phyloP scores from a whole-genome alignment of 1,140 invertebrate species.

The Batillaria attramentaria region DNA sequence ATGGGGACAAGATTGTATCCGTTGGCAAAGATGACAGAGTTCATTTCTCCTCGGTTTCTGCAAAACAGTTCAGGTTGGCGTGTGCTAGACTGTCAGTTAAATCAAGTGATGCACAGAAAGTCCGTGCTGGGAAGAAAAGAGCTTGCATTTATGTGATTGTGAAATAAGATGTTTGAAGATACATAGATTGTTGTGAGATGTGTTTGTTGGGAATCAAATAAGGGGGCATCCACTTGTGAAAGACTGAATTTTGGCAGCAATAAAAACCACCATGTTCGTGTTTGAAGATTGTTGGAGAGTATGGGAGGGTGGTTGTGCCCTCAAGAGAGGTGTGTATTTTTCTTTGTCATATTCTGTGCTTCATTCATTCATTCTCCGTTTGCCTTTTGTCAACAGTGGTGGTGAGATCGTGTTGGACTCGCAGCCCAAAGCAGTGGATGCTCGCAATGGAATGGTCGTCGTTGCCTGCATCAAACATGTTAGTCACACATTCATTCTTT shows the following conservation, averaged over 20 bases:
- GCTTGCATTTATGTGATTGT: too few relatives aligned
- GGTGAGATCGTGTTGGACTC: constrained; percentile 82
- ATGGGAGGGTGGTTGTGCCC: not conserved
- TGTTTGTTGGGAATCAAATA: too few relatives aligned
- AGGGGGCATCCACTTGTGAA: too few relatives aligned
- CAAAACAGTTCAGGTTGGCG: constrained; percentile 80
- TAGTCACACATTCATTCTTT: constrained; percentile 47
- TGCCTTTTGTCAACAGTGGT: constrained; percentile 41
- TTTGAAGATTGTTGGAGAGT: not conserved
- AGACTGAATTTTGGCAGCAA: not conserved
- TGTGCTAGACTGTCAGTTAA: too few relatives aligned
- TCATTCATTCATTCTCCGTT: not conserved
- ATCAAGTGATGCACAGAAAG: too few relatives aligned
- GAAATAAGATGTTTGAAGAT: too few relatives aligned
- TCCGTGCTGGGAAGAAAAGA: too few relatives aligned
- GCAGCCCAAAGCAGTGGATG: constrained; percentile 89
- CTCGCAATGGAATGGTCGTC: constrained; percentile 79
- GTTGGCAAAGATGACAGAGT: constrained; percentile 93
- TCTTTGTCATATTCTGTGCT: not conserved
- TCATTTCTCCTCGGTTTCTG: constrained; percentile 79
- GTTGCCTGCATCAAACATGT: constrained; percentile 88
- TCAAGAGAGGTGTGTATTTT: not conserved
- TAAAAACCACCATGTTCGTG: not conserved
- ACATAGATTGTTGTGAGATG: too few relatives aligned
- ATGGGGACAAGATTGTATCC: constrained; percentile 82